Base-by-base conservation (phyloP, 2,888 invertebrate genomes). In the Pycnomerus fuliginosus region DNA sequence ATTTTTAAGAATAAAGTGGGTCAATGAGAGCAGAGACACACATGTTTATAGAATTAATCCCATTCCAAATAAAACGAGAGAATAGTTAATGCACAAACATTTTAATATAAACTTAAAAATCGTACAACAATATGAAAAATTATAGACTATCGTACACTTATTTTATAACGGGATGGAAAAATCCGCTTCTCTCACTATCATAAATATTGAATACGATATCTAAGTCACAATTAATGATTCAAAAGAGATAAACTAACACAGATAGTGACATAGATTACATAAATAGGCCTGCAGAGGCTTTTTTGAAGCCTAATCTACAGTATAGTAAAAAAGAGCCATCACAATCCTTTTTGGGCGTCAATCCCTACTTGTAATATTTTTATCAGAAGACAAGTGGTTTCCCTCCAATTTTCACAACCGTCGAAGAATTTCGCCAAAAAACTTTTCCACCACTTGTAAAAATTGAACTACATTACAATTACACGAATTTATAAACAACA, bases 61-160 rank as follows among this genome's bases (percentile, higher is more conserved):
- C n/a, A n/a, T n/a, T n/a, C n/a, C n/a, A n/a, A n/a, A n/a, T n/a
- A n/a, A n/a, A n/a, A n/a, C n/a, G n/a, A n/a, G n/a, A n/a, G n/a
- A n/a, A n/a, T 31, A 70, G 65, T 73, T 79, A 83, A 83, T 84
- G 83, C 84, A 84, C 83, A 84, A 84, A 84, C 82, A 82, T 84
- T 85, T 85, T 85, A 85, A 85, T 85, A 85, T 84, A 85, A 85
- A 85, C 85, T 85, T 85, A 85, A 85, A 85, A 85, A 85, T 76
- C 82, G 83, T 85, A 85, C 84, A 85, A 84, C 84, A 85, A 84
- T 85, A 84, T 85, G 84, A 84, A 85, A 85, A 85, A 85, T 85
- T 85, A 85, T 84, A 85, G 81, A 82, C 83, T 84, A 84, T 84
- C 75, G 75, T 77, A 76, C 76, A 76, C 74, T 73, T 73, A 74